These are phyloP conservation scores for Odobenus rosmarus DNA, from an alignment of 2,113 vertebrate species.

Conservation along the genomic window DNA sequence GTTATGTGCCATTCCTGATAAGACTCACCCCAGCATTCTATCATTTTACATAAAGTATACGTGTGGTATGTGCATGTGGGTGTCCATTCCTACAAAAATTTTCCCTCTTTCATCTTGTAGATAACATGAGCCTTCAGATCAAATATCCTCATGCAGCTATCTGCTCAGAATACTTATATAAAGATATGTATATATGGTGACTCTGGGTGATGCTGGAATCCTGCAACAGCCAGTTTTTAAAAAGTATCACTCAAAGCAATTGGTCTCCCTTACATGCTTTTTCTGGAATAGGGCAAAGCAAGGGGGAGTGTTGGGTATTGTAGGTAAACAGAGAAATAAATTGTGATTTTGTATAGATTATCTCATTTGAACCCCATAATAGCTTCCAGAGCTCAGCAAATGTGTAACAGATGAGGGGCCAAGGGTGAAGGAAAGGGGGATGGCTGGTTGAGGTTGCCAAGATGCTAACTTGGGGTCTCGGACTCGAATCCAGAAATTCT, in stretches of 20 bases:
- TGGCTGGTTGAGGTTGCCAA: background rate
- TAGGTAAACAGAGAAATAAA: background rate
- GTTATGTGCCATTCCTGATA: background rate
- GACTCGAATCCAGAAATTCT: background rate
- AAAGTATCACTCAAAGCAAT: background rate
- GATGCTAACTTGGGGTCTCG: background rate
- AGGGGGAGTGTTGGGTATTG: background rate
- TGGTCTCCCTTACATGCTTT: background rate
- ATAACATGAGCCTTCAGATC: background rate
- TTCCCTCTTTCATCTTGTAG: background rate
- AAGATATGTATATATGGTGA: background rate
- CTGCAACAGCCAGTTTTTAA: background rate
- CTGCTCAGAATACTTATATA: background rate
- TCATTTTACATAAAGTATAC: background rate
- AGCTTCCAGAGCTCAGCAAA: conserved; percentile 25
- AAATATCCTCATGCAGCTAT: background rate
- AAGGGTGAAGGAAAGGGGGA: background rate
- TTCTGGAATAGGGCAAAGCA: background rate
- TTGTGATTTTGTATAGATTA: background rate
- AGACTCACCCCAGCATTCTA: background rate
- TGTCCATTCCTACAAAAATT: background rate
- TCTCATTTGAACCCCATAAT: background rate
- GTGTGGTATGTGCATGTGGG: background rate
- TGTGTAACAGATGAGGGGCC: conserved; percentile 33
- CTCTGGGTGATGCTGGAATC: background rate